Conservation (phyloP, 2,113 vertebrate genomes). For the Hemicordylus capensis region DNA sequence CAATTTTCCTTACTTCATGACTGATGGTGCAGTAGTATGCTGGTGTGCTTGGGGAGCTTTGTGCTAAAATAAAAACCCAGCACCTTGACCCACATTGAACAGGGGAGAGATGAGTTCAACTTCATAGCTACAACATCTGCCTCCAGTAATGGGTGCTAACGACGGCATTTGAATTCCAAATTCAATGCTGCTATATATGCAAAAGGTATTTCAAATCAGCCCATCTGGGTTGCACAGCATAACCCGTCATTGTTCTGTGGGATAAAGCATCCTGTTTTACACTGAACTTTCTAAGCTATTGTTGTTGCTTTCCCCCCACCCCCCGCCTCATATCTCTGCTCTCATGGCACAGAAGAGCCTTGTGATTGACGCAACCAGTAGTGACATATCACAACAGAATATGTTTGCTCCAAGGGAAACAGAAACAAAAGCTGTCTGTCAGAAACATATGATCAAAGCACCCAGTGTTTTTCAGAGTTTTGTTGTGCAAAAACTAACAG, state of each 20-base stretch:
- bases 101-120: neutral
- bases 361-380: conserved; percentile 50
- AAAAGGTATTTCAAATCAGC: neutral
- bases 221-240: neutral
- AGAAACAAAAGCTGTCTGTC: conserved; percentile 49
- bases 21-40: neutral
- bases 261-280: neutral
- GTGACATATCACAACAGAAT: conserved; percentile 42
- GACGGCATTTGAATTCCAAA: neutral
- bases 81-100: neutral
- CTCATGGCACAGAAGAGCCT: neutral
- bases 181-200: neutral
- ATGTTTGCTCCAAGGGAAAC: conserved; percentile 25
- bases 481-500: conserved; percentile 50
- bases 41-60: neutral
- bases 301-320: neutral
- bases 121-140: neutral
- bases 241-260: neutral
- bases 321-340: conserved; percentile 26
- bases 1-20: neutral
- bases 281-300: conserved; percentile 43
- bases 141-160: neutral
- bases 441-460: conserved; percentile 56
- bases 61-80: neutral
- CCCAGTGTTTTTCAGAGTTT: conserved; percentile 44